Evolutionary conservation across 2,888 invertebrate genomes (phyloP).

Genomic region (Pristionchus mayeri): DNA sequence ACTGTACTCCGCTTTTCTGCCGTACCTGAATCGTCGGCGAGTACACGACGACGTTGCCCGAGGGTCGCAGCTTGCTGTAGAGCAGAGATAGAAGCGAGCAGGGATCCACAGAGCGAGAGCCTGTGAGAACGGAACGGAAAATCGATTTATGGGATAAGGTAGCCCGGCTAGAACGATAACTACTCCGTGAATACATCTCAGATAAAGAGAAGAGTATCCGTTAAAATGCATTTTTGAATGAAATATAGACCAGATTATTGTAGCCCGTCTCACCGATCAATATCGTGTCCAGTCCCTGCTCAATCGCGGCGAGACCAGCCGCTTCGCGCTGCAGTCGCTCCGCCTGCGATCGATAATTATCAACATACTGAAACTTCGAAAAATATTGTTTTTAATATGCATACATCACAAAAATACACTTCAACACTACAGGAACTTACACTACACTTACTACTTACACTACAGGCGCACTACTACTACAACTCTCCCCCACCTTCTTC

Average conservation of each 20-base stretch:
- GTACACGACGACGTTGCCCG: conserved; percentile 69
- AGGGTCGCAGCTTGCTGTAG: conserved; percentile 55
- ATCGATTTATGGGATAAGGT: not conserved
- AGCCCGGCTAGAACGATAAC: not conserved
- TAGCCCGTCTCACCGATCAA: conserved; percentile 26
- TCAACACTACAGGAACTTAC: too few relatives aligned
- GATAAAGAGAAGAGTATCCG: too few relatives aligned
- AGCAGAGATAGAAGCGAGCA: conserved; percentile 60
- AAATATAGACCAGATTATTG: not conserved
- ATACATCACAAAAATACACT: too few relatives aligned
- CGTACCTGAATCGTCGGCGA: conserved; percentile 16
- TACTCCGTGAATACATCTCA: not conserved
- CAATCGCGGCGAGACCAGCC: conserved; percentile 56
- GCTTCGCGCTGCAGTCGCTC: conserved; percentile 60
- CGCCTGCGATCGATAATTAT: conserved; percentile 43
- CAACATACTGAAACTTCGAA: too few relatives aligned
- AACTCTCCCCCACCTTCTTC: conserved; percentile 22
- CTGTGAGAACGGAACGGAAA: not conserved
- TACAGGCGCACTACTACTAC: not conserved
- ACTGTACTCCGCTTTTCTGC: not conserved
- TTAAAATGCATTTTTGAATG: too few relatives aligned
- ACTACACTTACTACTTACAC: too few relatives aligned
- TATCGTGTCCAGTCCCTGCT: conserved; percentile 50
- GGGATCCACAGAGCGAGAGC: conserved; percentile 57
- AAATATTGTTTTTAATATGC: too few relatives aligned